A percentile compares a stretch with the other conserved stretches of the same genome.
Conservation (phyloP, 2,797 vertebrate genomes). For the Limosa lapponica region DNA sequence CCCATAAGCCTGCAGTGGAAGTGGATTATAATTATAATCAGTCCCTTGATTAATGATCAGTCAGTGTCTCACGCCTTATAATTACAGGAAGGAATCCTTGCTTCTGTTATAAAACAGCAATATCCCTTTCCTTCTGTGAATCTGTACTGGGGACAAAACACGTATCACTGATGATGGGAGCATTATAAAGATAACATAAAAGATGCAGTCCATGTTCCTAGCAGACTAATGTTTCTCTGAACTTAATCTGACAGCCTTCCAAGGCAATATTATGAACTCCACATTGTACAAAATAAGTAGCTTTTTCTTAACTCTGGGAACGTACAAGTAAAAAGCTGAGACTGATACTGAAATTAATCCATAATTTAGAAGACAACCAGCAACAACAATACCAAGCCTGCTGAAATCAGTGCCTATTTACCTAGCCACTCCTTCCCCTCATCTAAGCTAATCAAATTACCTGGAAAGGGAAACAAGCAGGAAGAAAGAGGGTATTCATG, state of each 20-base stretch:
- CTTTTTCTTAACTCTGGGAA: background rate
- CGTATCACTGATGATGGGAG: background rate
- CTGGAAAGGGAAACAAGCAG: background rate
- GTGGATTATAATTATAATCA: constrained; percentile 35
- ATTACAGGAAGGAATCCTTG: constrained; percentile 39
- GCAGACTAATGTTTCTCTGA: background rate
- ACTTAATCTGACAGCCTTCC: background rate
- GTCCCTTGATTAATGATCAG: constrained; percentile 37
- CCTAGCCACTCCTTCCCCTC: background rate
- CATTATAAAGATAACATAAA: background rate
- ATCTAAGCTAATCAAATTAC: background rate
- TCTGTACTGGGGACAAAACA: background rate
- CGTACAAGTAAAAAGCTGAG: background rate
- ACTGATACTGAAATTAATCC: background rate
- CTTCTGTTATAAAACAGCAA: background rate
- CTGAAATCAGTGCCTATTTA: background rate
- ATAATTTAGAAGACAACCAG: background rate
- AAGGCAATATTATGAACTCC: background rate
- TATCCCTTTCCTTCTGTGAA: background rate
- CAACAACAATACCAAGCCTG: background rate
- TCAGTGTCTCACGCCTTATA: background rate
- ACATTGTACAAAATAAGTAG: background rate
- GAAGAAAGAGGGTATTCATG: background rate
- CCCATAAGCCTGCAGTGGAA: background rate
- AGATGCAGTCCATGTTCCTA: background rate